Evolutionary conservation across 2,888 invertebrate genomes (phyloP).

Genomic region (Aquatica leii): DNA sequence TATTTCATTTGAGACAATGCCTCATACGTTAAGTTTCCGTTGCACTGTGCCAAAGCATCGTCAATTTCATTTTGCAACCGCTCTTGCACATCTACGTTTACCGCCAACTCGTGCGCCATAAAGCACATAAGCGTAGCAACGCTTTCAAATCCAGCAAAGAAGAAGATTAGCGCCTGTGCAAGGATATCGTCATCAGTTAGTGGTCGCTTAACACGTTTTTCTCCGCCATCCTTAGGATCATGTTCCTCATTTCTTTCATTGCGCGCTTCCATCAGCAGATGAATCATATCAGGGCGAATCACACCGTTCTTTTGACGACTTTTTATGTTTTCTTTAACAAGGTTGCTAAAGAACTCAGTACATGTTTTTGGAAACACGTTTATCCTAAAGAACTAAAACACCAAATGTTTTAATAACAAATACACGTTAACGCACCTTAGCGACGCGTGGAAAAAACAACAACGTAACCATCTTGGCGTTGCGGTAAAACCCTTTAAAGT

Average conservation of each 20-base stretch:
- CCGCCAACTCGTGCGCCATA: constrained; percentile 59
- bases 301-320: not conserved
- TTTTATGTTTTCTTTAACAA: not conserved
- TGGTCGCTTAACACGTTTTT: no score
- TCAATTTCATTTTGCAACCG: constrained; percentile 56
- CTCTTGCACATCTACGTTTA: constrained; percentile 56
- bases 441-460: not conserved
- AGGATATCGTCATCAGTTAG: not conserved
- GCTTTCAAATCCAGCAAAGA: constrained; percentile 1
- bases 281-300: not conserved
- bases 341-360: not conserved
- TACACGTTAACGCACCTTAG: not conserved
- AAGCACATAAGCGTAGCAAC: constrained; percentile 47
- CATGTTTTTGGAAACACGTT: no score
- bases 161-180: not conserved
- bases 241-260: not conserved
- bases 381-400: not conserved
- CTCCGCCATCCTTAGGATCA: not conserved
- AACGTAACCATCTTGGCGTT: not conserved
- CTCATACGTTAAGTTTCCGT: constrained; percentile 54
- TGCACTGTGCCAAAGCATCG: constrained; percentile 42
- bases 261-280: not conserved
- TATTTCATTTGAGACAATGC: constrained; percentile 55
- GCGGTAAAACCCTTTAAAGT: not conserved
- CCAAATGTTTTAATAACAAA: not conserved